A percentile compares a stretch with the other conserved stretches of the same genome.
phyloP scores from a whole-genome alignment of 2,888 invertebrate species.

The Trachelus troglodyta region DNA sequence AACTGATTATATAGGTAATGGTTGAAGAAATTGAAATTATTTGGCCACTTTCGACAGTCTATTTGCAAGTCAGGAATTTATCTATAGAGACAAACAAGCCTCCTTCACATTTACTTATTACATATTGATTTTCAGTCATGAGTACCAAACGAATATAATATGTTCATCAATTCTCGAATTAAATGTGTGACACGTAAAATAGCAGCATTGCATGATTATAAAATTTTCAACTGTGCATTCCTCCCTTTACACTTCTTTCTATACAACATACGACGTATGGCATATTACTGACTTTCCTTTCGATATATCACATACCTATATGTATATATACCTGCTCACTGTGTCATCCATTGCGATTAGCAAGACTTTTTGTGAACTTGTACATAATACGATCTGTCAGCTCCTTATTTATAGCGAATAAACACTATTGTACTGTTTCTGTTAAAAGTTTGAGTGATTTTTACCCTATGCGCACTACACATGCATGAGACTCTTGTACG shows the following conservation, averaged over 20 bases:
- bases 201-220: not conserved
- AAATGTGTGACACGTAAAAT: not conserved
- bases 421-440: slow-evolving; percentile 5
- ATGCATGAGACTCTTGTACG: slow-evolving; percentile 38
- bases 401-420: slow-evolving; percentile 6
- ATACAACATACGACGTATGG: not conserved
- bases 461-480: slow-evolving; percentile 31
- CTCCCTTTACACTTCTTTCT: not conserved
- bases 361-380: slow-evolving; percentile 25
- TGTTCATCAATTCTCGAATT: not conserved
- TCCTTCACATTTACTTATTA: not conserved
- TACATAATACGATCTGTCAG: slow-evolving; percentile 26
- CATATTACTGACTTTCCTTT: not conserved
- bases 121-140: not conserved
- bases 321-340: not conserved
- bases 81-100: not conserved
- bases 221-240: not conserved
- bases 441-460: slow-evolving; percentile 12
- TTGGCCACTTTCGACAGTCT: not conserved
- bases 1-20: not conserved
- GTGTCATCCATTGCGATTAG: not conserved
- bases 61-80: not conserved
- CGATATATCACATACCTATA: not conserved
- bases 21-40: not conserved
- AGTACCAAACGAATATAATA: not conserved